phyloP scores from a whole-genome alignment of 35 echinoderm and acorn worm genomes.

The Strongylocentrotus purpuratus region DNA sequence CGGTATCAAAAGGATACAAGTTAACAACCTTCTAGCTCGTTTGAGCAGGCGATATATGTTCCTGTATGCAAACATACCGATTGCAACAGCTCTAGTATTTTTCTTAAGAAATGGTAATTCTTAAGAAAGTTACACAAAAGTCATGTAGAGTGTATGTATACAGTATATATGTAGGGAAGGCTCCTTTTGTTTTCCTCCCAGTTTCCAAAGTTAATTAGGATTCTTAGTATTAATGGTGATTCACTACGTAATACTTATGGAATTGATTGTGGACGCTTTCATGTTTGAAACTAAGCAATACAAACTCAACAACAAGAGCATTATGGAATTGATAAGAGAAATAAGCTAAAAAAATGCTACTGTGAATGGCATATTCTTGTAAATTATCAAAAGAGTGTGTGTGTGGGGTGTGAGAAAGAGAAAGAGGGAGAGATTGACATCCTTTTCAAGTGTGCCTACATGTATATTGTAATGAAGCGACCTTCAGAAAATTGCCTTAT shows the following conservation, averaged over 20 bases:
- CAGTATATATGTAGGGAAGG: too few species aligned
- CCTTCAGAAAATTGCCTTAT: background rate
- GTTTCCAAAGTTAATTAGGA: background rate
- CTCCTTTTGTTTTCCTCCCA: too few species aligned
- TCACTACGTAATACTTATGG: background rate
- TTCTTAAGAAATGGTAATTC: background rate
- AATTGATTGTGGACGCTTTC: background rate
- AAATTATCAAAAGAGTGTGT: background rate
- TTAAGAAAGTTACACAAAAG: background rate
- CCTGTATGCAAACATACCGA: background rate
- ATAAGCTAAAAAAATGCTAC: background rate
- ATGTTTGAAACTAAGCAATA: background rate
- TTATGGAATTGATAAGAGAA: background rate
- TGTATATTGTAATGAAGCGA: background rate
- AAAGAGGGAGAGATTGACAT: background rate
- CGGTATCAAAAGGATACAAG: too few species aligned
- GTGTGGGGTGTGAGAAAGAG: background rate
- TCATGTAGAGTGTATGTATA: background rate
- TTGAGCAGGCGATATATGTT: too few species aligned
- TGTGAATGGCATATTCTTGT: background rate
- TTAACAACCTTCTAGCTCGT: too few species aligned
- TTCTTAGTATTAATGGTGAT: background rate
- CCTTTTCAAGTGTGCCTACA: background rate
- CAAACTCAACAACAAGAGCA: background rate
- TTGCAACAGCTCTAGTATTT: background rate